Evolutionary conservation across 2,888 invertebrate genomes (phyloP).

Genomic region (Leuctra nigra): DNA sequence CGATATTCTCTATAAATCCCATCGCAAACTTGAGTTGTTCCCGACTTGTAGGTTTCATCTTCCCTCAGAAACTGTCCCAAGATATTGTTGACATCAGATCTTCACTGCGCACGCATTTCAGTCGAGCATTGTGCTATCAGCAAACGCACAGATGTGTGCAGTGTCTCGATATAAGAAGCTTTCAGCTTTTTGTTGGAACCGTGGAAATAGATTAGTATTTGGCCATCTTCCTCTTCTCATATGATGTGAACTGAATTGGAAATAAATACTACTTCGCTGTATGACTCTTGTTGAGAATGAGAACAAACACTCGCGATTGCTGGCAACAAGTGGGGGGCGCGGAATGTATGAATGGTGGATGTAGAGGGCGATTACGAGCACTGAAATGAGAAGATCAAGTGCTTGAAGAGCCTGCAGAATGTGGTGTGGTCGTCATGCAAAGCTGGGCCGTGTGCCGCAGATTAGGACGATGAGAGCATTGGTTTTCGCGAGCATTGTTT

Average conservation of each 20-base stretch:
- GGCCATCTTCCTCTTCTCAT: background rate
- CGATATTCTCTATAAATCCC: too few species aligned
- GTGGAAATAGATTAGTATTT: slow-evolving; percentile 11
- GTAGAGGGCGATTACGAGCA: too few species aligned
- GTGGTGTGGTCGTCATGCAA: too few species aligned
- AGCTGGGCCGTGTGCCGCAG: too few species aligned
- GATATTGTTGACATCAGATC: too few species aligned
- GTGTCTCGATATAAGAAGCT: background rate
- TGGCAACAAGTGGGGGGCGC: background rate
- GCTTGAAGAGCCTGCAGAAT: too few species aligned
- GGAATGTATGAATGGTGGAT: too few species aligned
- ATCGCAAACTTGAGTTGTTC: too few species aligned
- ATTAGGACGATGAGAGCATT: too few species aligned
- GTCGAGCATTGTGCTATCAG: background rate
- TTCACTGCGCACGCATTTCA: background rate
- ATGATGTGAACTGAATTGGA: slow-evolving; percentile 4
- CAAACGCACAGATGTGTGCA: slow-evolving; percentile 7
- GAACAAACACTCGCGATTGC: slow-evolving; percentile 2
- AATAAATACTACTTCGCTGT: slow-evolving; percentile 5
- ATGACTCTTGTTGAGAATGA: background rate
- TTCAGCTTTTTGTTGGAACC: slow-evolving; percentile 7
- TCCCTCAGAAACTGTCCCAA: too few species aligned
- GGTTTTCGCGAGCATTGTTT: too few species aligned
- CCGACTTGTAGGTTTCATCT: background rate
- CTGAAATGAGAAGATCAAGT: background rate